Evolutionary conservation across 2,797 vertebrate species (phyloP), one percentile per base, ranked within the genome.

Genomic region (Vultur gryphus): DNA sequence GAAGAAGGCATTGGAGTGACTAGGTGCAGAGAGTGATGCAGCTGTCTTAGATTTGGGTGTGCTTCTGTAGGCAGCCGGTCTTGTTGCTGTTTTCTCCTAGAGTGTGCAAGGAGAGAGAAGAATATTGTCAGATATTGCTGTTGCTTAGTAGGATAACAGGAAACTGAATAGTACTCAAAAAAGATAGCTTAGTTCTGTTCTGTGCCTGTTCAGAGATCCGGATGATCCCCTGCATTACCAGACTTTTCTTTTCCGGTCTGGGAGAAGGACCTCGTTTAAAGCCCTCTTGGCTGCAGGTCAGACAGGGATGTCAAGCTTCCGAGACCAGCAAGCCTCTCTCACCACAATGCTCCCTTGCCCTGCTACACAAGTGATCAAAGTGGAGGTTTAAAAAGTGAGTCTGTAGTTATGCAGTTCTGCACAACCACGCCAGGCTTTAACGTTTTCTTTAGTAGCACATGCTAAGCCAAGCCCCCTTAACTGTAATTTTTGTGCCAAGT

Each of bases 1-100:
- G 24, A 82, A 73, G 35, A 65, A 62, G 18, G 10, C 17, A 10
- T 24, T 51, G 37, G 35, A 44, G 4, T 23, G 23, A 64, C 6
- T 2, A 35, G 10, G 2, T 70, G 31, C 1, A 2, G 39, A n/a
- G 13, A 70, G 25, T 8, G 13, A 41, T 41, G 6, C 13, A 69
- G 59, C 3, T 55, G 1, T 2, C 44, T 37, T 10, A 41, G 19
- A n/a, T 70, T 54, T 64, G 4, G 6, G 1, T 19, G 13, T 48
- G 28, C 25, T 84, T 29, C 29, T 28, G 6, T 2, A 58, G 18
- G 41, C 12, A 35, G 21, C 3, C 7, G 48, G 26, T 14, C 13
- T 16, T n/a, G 26, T 10, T 64, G n/a, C 16, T 58, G 6, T 78
- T 58, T 51, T 61, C 28, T 66, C 24, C 44, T 19, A 24, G 8